Percentiles rank a stretch among this genome's conserved stretches.
Evolutionary conservation across 2,888 invertebrate species (phyloP).

Genomic region (Archaeoteleia sp.): DNA sequence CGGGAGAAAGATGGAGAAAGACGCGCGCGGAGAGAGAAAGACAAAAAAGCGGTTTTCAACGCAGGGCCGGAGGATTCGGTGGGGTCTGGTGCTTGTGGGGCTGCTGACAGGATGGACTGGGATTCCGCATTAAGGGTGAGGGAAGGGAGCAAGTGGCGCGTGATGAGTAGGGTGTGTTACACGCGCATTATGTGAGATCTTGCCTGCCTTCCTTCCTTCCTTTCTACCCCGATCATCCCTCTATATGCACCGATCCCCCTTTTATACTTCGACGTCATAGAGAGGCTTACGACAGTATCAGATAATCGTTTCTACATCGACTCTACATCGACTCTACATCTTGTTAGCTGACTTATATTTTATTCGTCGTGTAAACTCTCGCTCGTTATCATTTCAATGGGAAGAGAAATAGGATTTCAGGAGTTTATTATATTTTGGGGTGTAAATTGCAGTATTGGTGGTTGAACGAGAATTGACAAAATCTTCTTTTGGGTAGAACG

Average conservation of each 20-base stretch:
- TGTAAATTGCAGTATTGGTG: too few species aligned
- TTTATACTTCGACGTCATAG: constrained; percentile 39
- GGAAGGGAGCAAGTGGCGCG: constrained; percentile 69
- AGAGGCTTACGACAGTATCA: constrained; percentile 65
- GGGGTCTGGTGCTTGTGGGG: neutral
- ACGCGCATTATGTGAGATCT: constrained; percentile 64
- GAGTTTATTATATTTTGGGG: too few species aligned
- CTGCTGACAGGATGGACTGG: constrained; percentile 16
- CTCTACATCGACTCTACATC: too few species aligned
- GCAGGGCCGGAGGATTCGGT: constrained; percentile 2
- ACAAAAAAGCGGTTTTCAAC: constrained; percentile 26
- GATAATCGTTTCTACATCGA: constrained; percentile 62
- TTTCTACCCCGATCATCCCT: constrained; percentile 22
- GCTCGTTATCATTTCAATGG: neutral
- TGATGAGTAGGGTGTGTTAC: constrained; percentile 74
- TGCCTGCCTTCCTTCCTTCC: constrained; percentile 50
- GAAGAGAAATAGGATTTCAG: too few species aligned
- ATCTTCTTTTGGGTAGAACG: too few species aligned
- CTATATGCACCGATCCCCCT: constrained; percentile 22
- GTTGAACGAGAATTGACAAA: too few species aligned
- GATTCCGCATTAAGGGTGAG: constrained; percentile 29
- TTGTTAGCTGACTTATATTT: too few species aligned
- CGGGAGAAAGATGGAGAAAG: constrained; percentile 35
- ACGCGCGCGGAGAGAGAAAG: constrained; percentile 36
- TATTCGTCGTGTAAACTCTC: too few species aligned